These are phyloP conservation scores for Patella pellucida DNA, from an alignment of 2,888 invertebrate species.

Conservation along the genomic window DNA sequence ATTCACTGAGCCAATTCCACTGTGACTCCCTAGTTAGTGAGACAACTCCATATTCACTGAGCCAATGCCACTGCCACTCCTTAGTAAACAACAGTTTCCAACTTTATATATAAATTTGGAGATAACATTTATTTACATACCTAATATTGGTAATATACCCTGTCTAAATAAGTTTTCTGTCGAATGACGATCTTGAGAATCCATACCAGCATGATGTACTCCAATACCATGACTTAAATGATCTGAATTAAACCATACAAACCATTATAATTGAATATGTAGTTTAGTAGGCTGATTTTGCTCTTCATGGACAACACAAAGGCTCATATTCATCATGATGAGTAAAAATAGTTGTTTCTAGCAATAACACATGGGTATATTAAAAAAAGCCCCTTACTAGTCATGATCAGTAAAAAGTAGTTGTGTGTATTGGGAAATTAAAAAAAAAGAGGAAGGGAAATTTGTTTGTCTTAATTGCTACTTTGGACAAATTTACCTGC, in stretches of 20 bases:
- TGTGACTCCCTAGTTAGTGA: too few species aligned
- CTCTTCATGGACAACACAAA: neutral
- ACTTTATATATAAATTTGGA: neutral
- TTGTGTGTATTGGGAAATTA: too few species aligned
- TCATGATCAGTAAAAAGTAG: too few species aligned
- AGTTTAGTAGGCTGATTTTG: neutral
- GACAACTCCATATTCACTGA: too few species aligned
- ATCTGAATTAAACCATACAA: too few species aligned
- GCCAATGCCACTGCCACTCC: too few species aligned
- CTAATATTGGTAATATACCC: constrained; percentile 79
- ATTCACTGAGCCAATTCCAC: too few species aligned
- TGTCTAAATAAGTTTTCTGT: constrained; percentile 80
- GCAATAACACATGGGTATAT: too few species aligned
- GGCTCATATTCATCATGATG: constrained; percentile 65
- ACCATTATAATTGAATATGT: neutral
- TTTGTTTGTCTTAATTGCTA: too few species aligned
- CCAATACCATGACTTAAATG: constrained; percentile 76
- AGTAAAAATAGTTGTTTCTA: constrained; percentile 71
- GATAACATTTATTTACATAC: constrained; percentile 39
- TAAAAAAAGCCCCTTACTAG: too few species aligned
- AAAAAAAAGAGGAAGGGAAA: too few species aligned
- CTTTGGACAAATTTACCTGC: constrained; percentile 62
- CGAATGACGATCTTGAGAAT: constrained; percentile 77
- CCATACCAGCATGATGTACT: constrained; percentile 85
- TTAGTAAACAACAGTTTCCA: too few species aligned